Percentiles rank a stretch among this genome's conserved stretches.
phyloP scores from a whole-genome alignment of 2,113 vertebrate genomes.

The Malaclemys terrapin region DNA sequence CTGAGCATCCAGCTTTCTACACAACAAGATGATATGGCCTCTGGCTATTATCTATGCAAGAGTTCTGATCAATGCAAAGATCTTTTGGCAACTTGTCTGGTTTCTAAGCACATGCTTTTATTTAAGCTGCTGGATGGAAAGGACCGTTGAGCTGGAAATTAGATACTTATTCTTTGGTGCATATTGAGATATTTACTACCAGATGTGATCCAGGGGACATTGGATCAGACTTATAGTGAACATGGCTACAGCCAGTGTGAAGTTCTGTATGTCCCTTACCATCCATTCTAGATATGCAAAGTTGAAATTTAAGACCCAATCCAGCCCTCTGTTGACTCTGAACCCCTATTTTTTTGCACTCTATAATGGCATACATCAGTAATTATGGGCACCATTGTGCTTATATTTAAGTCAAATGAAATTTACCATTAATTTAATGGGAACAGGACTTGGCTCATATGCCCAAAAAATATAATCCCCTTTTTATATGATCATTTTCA shows the following conservation, averaged over 20 bases:
- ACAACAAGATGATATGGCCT: neutral
- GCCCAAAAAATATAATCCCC: neutral
- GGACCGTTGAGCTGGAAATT: neutral
- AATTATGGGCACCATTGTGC: neutral
- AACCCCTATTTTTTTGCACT: neutral
- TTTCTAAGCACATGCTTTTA: neutral
- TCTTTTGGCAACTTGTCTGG: neutral
- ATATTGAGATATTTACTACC: neutral
- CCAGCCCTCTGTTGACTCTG: neutral
- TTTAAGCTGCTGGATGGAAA: neutral
- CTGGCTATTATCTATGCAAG: neutral
- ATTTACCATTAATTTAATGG: neutral
- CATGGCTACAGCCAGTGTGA: neutral
- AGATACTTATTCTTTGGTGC: neutral
- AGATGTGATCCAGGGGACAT: neutral
- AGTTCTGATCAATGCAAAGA: neutral
- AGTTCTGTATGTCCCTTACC: neutral
- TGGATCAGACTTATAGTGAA: neutral
- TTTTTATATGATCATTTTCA: neutral
- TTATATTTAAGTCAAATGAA: neutral
- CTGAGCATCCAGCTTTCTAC: neutral
- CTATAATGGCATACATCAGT: neutral
- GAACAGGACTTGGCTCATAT: neutral
- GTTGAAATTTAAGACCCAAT: neutral
- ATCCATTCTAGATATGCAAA: neutral